Base-by-base conservation (phyloP, 1,140 invertebrate genomes). In the Cyrtorhinus lividipennis region DNA sequence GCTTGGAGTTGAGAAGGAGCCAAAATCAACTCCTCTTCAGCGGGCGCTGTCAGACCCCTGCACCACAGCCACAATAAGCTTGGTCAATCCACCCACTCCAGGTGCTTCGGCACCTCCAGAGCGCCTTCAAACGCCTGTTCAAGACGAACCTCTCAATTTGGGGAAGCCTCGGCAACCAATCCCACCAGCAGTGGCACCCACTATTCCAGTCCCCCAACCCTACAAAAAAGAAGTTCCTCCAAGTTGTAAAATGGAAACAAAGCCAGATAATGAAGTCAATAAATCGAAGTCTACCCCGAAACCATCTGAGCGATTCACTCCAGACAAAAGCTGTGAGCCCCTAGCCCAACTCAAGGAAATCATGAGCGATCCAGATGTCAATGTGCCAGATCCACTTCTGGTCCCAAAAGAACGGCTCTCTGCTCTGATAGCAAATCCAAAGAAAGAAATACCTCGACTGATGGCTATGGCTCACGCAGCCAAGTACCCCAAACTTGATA, bases 311-410 rank as follows among this genome's bases (percentile, higher is more conserved):
- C 65, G 76, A 13, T 65, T 74, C 23, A 76, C 77, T 62, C 67
- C 73, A 57, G 75, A 75, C 59, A 59, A 61, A 24, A 23, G 59
- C n/a, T 56, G 73, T 24, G 82, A 83, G 71, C 83, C 87, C 1
- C 71, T 87, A 5, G 81, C 80, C 57, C 86, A 90, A 69, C 75
- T 89, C 1, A 81, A 84, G 65, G 78, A 84, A 69, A 72, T 90
- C n/a, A 78, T 87, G 18, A 77, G 78, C 44, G 83, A 82, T 66
- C 77, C 81, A 1, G 81, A 81, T 45, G 79, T 85, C 68, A 79
- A 83, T 67, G 80, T 90, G 68, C 87, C 87, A 12, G 87, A 90
- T 78, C 87, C 87, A 12, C 74, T 90, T 61, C 71, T 90, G 59
- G 82, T 90, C 48, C 88, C 88, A 23, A 83, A 86, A 69, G 81